Percentiles rank a stretch among this genome's conserved stretches.
phyloP scores from a whole-genome alignment of 2,797 vertebrate genomes.

The Xiphophorus birchmanni region DNA sequence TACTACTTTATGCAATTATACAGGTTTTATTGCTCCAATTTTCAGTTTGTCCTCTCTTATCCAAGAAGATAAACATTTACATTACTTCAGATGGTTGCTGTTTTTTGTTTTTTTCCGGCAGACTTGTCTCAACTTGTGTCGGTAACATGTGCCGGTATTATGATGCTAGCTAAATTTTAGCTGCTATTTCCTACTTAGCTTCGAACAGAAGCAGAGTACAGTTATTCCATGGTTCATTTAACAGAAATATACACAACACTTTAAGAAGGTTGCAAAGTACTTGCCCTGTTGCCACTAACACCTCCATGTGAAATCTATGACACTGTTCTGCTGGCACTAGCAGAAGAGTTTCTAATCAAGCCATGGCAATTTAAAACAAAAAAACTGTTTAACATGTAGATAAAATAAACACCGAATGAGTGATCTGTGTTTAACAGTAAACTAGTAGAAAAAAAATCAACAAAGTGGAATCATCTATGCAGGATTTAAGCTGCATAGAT shows the following conservation, averaged over 20 bases:
- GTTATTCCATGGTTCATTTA: background rate
- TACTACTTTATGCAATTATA: too few relatives aligned
- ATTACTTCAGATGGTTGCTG: too few relatives aligned
- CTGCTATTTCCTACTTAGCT: background rate
- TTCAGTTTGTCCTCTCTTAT: too few relatives aligned
- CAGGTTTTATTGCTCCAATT: too few relatives aligned
- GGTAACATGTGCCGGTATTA: background rate
- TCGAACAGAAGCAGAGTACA: background rate
- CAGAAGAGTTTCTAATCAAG: constrained; percentile 65
- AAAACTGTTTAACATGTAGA: constrained; percentile 13
- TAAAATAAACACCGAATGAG: constrained; percentile 31
- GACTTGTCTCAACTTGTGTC: background rate
- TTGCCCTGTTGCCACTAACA: constrained; percentile 44
- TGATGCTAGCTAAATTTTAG: background rate
- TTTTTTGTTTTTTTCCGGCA: too few relatives aligned
- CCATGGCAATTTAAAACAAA: constrained; percentile 55
- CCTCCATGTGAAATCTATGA: constrained; percentile 57
- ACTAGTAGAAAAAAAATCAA: constrained; percentile 27
- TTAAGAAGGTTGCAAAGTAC: constrained; percentile 30
- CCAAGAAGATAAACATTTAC: too few relatives aligned
- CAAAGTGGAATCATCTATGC: background rate
- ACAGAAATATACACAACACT: background rate
- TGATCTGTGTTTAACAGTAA: constrained; percentile 30
- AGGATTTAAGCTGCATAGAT: constrained; percentile 12
- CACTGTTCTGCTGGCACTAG: constrained; percentile 20